phyloP scores from a whole-genome alignment of 2,113 vertebrate species.

The Hystrix brachyura region DNA sequence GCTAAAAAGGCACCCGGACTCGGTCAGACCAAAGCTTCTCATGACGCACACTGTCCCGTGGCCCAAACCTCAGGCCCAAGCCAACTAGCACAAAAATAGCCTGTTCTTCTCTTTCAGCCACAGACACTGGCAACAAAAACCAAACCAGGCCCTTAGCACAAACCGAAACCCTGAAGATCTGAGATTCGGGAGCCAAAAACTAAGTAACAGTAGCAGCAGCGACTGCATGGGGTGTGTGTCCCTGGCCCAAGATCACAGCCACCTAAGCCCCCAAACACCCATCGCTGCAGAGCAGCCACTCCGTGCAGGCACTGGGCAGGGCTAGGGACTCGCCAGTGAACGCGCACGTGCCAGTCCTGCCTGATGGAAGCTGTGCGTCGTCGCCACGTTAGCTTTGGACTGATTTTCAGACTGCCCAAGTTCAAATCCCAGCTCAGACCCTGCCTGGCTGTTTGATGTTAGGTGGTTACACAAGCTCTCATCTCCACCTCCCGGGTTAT shows the following conservation, averaged over 20 bases:
- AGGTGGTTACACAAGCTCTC: accelerated
- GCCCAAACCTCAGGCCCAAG: constrained; percentile 22
- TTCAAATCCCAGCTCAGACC: not conserved
- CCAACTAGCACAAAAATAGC: constrained; percentile 28
- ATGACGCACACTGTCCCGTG: accelerated
- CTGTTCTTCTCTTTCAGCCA: not conserved
- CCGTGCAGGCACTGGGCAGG: not conserved
- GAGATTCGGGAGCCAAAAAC: not conserved
- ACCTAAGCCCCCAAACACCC: not conserved
- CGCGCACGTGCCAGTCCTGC: not conserved
- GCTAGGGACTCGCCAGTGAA: no score
- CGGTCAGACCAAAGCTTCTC: not conserved
- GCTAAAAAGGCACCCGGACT: not conserved
- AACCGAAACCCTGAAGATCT: accelerated
- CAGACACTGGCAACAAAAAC: not conserved
- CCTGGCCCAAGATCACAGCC: not conserved
- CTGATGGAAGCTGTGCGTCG: accelerated
- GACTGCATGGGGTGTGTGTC: accelerated
- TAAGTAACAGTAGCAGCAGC: accelerated
- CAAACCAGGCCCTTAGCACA: not conserved
- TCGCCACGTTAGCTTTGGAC: not conserved
- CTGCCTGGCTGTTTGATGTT: accelerated
- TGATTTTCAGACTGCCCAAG: not conserved
- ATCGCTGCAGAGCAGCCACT: not conserved
- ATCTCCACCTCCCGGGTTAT: no score